Evolutionary conservation across 2,113 vertebrate genomes (phyloP), one percentile per base, ranked within the genome.

Genomic region (Hippocampus barbouri): DNA sequence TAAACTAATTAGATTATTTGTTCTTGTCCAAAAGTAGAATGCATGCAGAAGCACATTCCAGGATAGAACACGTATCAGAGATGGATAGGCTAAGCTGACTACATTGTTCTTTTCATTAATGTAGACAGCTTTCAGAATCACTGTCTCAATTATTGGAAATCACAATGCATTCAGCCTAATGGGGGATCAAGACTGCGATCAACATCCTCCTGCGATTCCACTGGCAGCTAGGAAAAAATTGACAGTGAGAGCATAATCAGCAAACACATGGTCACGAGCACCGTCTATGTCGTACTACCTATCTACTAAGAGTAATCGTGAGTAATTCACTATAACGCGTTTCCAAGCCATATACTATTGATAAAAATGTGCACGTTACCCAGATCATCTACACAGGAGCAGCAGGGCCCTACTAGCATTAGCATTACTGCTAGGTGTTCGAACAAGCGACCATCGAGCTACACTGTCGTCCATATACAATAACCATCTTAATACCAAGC

Each of bases 101-200:
- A 98, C 97, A 99, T 98, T 99, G 97, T 94, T 99, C 97, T 99
- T 99, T 99, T 98, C 97, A 99, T 99, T 98, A 99, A 99, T 98
- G 97, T 95, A 98, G 97, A 99, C 97, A 99, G 97, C 96, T 96
- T 96, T 92, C 97, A 92, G 96, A 92, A 98, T 95, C 94, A 99
- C 97, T 99, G 97, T 97, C 97, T 98, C 97, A 97, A 99, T 99
- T 98, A 99, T 96, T 99, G 97, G 96, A 99, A 99, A 99, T 99
- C 97, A 99, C 97, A 99, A 99, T 98, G 97, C 95, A 98, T 96
- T 98, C 97, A 98, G 96, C 97, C 98, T 98, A 98, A 77, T 95
- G 91, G 89, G 92, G 90, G 83, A 90, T 91, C 90, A 92, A 93
- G 91, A 83, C 82, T 83, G 89, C 93, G 87, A 89, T 91, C 94